Conservation (phyloP, 2,113 vertebrate species). For the Protomyctophum bolini region DNA sequence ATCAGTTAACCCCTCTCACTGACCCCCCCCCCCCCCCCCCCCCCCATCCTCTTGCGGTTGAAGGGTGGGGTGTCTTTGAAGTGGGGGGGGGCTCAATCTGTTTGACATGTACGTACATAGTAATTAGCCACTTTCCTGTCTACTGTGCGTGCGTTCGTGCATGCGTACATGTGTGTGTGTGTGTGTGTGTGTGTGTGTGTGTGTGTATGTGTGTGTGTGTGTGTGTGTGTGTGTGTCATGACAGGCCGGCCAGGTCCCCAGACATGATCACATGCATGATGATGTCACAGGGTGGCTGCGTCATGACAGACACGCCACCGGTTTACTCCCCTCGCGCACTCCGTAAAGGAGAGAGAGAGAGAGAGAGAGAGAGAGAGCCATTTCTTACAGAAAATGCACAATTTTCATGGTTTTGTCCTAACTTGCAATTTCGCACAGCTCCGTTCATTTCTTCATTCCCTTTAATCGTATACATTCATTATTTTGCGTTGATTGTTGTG, state of each 20-base stretch:
- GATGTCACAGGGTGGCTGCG: neutral
- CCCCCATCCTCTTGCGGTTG: slow-evolving; percentile 22
- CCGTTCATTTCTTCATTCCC: too few species aligned
- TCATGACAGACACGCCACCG: neutral
- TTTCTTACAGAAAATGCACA: slow-evolving; percentile 1
- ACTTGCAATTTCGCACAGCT: too few species aligned
- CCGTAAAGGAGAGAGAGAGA: too few species aligned
- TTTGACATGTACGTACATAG: slow-evolving; percentile 50
- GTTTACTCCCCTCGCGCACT: too few species aligned
- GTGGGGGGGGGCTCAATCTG: slow-evolving; percentile 55
- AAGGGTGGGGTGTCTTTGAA: slow-evolving; percentile 59
- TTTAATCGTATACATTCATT: too few species aligned
- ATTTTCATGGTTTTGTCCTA: too few species aligned
- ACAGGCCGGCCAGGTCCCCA: too few species aligned
- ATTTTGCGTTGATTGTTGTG: too few species aligned
- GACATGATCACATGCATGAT: neutral
- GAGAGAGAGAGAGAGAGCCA: neutral
- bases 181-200: too few species aligned
- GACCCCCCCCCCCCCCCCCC: slow-evolving; percentile 35
- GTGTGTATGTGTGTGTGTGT: too few species aligned
- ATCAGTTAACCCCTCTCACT: slow-evolving; percentile 48
- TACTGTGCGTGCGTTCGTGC: neutral
- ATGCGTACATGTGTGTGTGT: too few species aligned
- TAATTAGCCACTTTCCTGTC: slow-evolving; percentile 71
- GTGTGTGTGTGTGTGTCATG: too few species aligned